Evolutionary conservation across 2,888 invertebrate species (phyloP).

Genomic region (Hirtodrosophila alboralis): DNA sequence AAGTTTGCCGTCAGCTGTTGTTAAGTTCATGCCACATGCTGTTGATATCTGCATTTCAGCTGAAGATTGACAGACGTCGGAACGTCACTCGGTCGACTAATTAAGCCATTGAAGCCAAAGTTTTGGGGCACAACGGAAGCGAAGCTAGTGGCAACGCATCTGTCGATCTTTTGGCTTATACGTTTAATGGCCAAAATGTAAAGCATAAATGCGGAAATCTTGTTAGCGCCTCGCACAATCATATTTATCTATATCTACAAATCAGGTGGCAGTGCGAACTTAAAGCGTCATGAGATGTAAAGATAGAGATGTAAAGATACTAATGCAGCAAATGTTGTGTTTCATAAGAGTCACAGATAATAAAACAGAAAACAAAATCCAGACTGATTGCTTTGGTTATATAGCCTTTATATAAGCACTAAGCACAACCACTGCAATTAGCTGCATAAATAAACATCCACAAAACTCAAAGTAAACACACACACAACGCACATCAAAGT

Average conservation of each 20-base stretch:
- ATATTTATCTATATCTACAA: slow-evolving; percentile 27
- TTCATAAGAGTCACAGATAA: slow-evolving; percentile 38
- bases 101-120: slow-evolving; percentile 56
- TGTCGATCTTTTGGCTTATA: slow-evolving; percentile 26
- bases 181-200: slow-evolving; percentile 44
- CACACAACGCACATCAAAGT: slow-evolving; percentile 39
- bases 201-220: slow-evolving; percentile 69
- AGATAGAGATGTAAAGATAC: slow-evolving; percentile 46
- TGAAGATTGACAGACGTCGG: slow-evolving; percentile 39
- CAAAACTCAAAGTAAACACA: slow-evolving; percentile 17
- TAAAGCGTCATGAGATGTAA: slow-evolving; percentile 40
- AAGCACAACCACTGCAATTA: slow-evolving; percentile 46
- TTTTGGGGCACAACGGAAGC: slow-evolving; percentile 60
- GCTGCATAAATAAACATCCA: slow-evolving; percentile 55
- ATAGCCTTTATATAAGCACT: slow-evolving; percentile 45
- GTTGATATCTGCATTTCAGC: slow-evolving; percentile 26
- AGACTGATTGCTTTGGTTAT: slow-evolving; percentile 28
- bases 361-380: slow-evolving; percentile 3
- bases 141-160: slow-evolving; percentile 52
- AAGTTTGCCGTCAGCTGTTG: slow-evolving; percentile 57
- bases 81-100: slow-evolving; percentile 50
- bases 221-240: slow-evolving; percentile 58
- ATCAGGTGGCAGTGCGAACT: slow-evolving; percentile 40
- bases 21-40: slow-evolving; percentile 45
- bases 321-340: slow-evolving; percentile 50